Base-by-base conservation (phyloP, 1,140 invertebrate genomes). In the Tetragnatha versicolor region DNA sequence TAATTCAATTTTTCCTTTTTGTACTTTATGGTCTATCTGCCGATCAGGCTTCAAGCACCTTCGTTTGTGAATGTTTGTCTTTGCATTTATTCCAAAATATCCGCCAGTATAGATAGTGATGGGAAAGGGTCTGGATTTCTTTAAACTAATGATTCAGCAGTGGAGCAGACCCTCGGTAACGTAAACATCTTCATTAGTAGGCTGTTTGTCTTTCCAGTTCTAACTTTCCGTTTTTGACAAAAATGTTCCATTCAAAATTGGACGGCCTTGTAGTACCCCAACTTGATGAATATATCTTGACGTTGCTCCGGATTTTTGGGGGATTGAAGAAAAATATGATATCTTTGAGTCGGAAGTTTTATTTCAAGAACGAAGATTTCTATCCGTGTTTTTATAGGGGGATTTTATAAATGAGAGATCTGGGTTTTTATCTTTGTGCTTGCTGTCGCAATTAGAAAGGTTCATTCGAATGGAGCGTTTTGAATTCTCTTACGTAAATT, bases 181-280 rank as follows among this genome's bases (percentile, higher is more conserved):
- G 47, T 55, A 70, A 70, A 70, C 68, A 55, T 70, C 68, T 70
- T 70, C 49, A 70, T 70, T 70, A 70, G 49, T 10, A n/a, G 4
- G n/a, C 22, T 70, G 68, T 70, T 70, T 70, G 49, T 70, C 49
- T 70, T 70, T 70, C 29, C 33, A 70, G 31, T 55, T 55, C 65
- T 49, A 33, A 33, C 25, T 68, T 68, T 68, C 29, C n/a, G 49
- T 14, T 42, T 65, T 9, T 27, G 61, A 65, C 20, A 65, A 65
- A 65, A 65, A 45, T 65, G 22, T 42, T 45, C 37, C 20, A 65
- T 33, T 9, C 12, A 42, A 65, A 65, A 65, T 65, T 65, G 20
- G 37, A 20, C n/a, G n/a, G n/a, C n/a, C n/a, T 65, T 25, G 20
- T 39, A 6, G 27, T 42, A 27, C 39, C 27, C 37, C 14, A 9